A percentile compares a stretch with the other conserved stretches of the same genome.
These are phyloP conservation scores for Crocodylus rhombifer DNA, from an alignment of 2,797 vertebrate genomes.

Conservation along the genomic window DNA sequence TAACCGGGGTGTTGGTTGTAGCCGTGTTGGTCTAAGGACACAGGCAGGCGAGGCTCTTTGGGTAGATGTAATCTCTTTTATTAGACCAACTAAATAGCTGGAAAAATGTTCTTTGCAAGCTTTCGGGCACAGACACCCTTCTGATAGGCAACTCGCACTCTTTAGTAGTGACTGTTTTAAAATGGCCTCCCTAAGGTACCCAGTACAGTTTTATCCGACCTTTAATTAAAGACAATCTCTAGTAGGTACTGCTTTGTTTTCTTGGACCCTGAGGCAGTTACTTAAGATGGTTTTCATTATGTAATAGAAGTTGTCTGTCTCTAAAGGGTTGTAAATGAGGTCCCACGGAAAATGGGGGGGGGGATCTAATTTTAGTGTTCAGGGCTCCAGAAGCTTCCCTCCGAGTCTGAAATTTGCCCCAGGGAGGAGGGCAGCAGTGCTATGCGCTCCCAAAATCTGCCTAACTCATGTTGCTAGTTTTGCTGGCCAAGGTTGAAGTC, in stretches of 20 bases:
- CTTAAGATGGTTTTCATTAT: background rate
- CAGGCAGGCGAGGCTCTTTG: no score
- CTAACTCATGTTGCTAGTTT: background rate
- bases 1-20: background rate
- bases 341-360: background rate
- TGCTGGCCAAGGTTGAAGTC: background rate
- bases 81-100: no score
- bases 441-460: background rate
- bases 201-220: background rate
- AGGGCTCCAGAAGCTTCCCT: background rate
- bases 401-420: background rate
- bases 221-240: slow-evolving; percentile 32
- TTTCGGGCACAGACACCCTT: background rate
- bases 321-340: background rate
- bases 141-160: background rate
- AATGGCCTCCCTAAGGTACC: background rate
- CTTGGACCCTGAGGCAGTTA: slow-evolving; percentile 18
- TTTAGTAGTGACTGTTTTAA: slow-evolving; percentile 15
- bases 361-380: background rate
- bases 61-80: no score
- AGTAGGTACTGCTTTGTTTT: background rate
- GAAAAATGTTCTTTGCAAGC: no score
- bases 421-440: background rate
- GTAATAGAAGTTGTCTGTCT: background rate
- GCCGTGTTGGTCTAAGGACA: no score